Conservation (phyloP, 2,888 invertebrate genomes). For the Diadegma fenestrale region DNA sequence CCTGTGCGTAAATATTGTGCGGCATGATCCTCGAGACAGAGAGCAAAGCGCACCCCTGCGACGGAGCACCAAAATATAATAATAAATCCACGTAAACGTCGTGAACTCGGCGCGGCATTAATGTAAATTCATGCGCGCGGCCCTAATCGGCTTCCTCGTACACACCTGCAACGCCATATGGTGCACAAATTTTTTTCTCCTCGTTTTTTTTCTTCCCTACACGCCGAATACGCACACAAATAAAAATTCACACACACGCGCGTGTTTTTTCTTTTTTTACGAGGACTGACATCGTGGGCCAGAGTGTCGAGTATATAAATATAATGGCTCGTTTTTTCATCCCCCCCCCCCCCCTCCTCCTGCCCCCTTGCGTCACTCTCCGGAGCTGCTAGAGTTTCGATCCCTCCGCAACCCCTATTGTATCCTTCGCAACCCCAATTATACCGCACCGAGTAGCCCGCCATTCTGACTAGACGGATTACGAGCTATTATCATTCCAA, state of each 20-base stretch:
- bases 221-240: conserved; percentile 46
- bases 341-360: conserved; percentile 19
- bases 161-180: conserved; percentile 85
- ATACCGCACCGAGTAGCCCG: conserved; percentile 74
- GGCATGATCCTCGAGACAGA: conserved; percentile 41
- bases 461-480: conserved; percentile 80
- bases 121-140: conserved; percentile 83
- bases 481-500: conserved; percentile 82
- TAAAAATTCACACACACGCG: conserved; percentile 46
- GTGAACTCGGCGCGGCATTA: conserved; percentile 79
- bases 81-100: conserved; percentile 83
- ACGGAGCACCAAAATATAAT: conserved; percentile 74
- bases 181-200: conserved; percentile 74
- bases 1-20: conserved; percentile 1
- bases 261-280: no score
- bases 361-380: conserved; percentile 16
- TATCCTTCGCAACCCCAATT: conserved; percentile 78
- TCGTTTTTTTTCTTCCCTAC: conserved; percentile 4
- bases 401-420: conserved; percentile 58
- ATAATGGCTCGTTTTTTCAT: no score
- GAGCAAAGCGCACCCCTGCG: neutral
- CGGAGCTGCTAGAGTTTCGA: conserved; percentile 41
- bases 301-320: conserved; percentile 68
- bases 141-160: conserved; percentile 81
- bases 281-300: conserved; percentile 55